Evolutionary conservation across 1,140 invertebrate genomes (phyloP), one percentile per base, ranked within the genome.

Genomic region (Rhagoletis pomonella): DNA sequence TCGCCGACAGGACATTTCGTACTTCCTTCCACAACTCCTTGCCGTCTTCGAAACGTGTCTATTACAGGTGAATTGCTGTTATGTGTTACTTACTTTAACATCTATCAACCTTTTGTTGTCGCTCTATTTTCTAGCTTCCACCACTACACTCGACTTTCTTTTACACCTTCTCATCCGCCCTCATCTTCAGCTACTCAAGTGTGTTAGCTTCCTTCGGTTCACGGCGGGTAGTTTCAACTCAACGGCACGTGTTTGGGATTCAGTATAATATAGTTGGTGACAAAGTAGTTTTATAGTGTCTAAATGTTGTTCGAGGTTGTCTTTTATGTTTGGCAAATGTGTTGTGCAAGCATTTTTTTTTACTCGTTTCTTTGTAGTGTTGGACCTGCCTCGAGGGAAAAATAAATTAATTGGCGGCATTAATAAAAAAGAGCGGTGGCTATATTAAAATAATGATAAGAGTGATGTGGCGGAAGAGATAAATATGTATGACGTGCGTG

Each of bases 1-100:
- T 55, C 47, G 73, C 73, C 73, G 73, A 81, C 73, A 81, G 73
- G 47, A 81, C 47, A 81, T 81, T 81, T 81, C 47, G 55, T 81
- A 55, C 73, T 81, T 81, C 73, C 73, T 81, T 14, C 1, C 4
- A 77, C 42, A n/a, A 14, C 17, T 29, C n/a, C 9, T n/a, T n/a
- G 14, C 55, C 47, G n/a, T n/a, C n/a, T n/a, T n/a, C n/a, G 73
- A 29, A 81, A 81, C 73, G 73, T 81, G 73, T 81, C 73, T 81
- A 81, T 81, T 81, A 81, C 73, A 81, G 73, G 73, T 81, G 73
- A 81, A 81, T 81, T 81, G 73, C 73, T 81, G 73, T 81, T 81
- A 81, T 81, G 73, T 81, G 73, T 81, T 81, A 81, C 73, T 81
- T 81, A 81, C 73, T 81, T 81, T 55, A 81, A 81, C 73, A 81